A percentile compares a stretch with the other conserved stretches of the same genome.
Evolutionary conservation across 2,888 invertebrate species (phyloP).

Genomic region (Tortricodes alternella): DNA sequence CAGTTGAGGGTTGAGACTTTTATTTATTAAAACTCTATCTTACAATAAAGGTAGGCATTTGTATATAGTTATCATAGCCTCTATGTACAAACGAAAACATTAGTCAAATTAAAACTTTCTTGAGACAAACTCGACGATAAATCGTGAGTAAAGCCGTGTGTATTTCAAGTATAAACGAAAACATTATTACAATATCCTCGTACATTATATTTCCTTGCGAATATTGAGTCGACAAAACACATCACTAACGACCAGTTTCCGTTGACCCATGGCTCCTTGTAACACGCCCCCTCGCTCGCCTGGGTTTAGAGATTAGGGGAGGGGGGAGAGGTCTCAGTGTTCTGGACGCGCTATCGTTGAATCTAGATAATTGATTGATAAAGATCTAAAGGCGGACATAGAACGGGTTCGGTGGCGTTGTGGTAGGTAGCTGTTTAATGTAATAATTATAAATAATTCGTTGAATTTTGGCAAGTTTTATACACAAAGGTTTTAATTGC

Average conservation of each 20-base stretch:
- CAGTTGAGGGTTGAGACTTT: neutral
- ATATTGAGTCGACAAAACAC: slow-evolving; percentile 25
- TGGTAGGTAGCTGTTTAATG: slow-evolving; percentile 12
- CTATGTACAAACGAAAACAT: too few relatives aligned
- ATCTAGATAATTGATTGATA: slow-evolving; percentile 60
- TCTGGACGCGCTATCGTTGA: slow-evolving; percentile 32
- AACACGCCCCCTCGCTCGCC: neutral
- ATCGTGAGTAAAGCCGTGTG: too few relatives aligned
- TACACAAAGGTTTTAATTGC: too few relatives aligned
- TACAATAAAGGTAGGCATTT: too few relatives aligned
- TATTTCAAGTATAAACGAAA: slow-evolving; percentile 44
- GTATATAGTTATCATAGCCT: too few relatives aligned
- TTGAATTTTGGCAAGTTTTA: too few relatives aligned
- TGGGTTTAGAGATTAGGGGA: neutral
- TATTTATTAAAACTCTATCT: too few relatives aligned
- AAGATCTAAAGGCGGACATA: slow-evolving; percentile 43
- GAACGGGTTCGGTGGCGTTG: slow-evolving; percentile 38
- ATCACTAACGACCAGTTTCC: slow-evolving; percentile 11
- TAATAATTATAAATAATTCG: too few relatives aligned
- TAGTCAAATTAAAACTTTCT: too few relatives aligned
- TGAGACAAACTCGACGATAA: too few relatives aligned
- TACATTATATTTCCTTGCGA: slow-evolving; percentile 31
- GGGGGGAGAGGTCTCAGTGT: neutral
- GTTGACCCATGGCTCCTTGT: neutral
- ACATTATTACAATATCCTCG: slow-evolving; percentile 36